Evolutionary conservation across 2,113 vertebrate species (phyloP), one percentile per base, ranked within the genome.

Genomic region (Lates calcarifer): DNA sequence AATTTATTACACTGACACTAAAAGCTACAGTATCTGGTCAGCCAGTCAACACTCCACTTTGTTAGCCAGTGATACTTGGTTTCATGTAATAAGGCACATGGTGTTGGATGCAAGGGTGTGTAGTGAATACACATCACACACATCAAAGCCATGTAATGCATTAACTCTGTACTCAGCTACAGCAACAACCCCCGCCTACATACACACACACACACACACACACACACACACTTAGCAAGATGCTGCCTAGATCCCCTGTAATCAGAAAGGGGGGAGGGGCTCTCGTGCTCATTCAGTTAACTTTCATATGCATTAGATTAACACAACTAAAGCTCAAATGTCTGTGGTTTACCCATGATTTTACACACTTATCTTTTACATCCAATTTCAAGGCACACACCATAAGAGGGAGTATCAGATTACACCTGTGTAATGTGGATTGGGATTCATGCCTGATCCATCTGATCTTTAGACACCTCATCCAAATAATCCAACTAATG

Each of bases 1-100:
- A 63, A 75, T 87, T 41, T 2, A 80, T 67, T 29, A 64, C 61
- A 15, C 31, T 73, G 60, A 79, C 83, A 63, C 66, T 55, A 43
- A 73, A 63, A 77, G 61, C 74, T 29, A 58, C 67, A 62, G 31
- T 63, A 33, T 66, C 5, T n/a, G 35, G 22, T 81, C 74, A 72
- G n/a, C 37, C 18, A 43, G 43, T 75, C 31, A 72, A 15, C 45
- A 28, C 71, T 55, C 33, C 57, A 71, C 77, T 73, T 31, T 80
- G 51, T 57, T 75, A 63, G 66, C 35, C 45, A 49, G 0, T 45
- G 15, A 53, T 41, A 71, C 82, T 77, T 64, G 6, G 35, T 74
- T 73, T 83, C 18, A 43, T 68, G 43, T 41, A 26, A 51, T 68
- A 6, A 24, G 65, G 41, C 8, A 33, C 24, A 6, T 35, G 49